Base-by-base conservation (phyloP, 2,888 invertebrate genomes). In the Ferdinandea cuprea region DNA sequence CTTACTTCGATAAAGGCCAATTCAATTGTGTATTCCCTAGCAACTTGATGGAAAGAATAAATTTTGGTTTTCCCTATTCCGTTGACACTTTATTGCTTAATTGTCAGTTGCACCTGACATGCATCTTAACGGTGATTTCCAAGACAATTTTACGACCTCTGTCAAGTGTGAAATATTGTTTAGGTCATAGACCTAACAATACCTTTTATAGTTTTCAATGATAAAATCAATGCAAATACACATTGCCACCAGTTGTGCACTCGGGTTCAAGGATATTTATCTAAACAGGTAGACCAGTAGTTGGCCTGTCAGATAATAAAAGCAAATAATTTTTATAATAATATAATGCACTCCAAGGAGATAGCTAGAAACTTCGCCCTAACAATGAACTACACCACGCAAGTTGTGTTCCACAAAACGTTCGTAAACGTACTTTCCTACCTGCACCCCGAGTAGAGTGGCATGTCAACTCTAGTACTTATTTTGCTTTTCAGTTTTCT, bases 281-380 rank as follows among this genome's bases (percentile, higher is more conserved):
- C 11, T 44, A 19, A 17, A 1, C 44, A 44, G 44, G 44, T 44
- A 44, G 6, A 3, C 1, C 4, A 19, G 44, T 17, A 19, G 44
- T 44, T 19, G 11, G 19, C 44, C 19, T 19, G 44, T 17, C 44
- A 19, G 19, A 44, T 17, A 44, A 44, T 44, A 44, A 44, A 44
- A 21, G 17, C 11, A 44, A 44, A 21, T 1, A 17, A 15, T 9
- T 11, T 19, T 35, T 11, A 35, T 19, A 17, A 19, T 44, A 19
- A n/a, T 11, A 8, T 25, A 3, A 25, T 19, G 17, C 9, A 21
- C 44, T 44, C 17, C 19, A n/a, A 5, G 21, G 2, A 13, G 40
- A 40, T 13, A 40, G 13, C 9, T 44, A 44, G 19, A 19, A 44
- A 44, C 11, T 44, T 44, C 9, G 9, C 44, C 21, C 11, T 9